Conservation (phyloP, 2,888 invertebrate species). For the Rhabditoides inermis region DNA sequence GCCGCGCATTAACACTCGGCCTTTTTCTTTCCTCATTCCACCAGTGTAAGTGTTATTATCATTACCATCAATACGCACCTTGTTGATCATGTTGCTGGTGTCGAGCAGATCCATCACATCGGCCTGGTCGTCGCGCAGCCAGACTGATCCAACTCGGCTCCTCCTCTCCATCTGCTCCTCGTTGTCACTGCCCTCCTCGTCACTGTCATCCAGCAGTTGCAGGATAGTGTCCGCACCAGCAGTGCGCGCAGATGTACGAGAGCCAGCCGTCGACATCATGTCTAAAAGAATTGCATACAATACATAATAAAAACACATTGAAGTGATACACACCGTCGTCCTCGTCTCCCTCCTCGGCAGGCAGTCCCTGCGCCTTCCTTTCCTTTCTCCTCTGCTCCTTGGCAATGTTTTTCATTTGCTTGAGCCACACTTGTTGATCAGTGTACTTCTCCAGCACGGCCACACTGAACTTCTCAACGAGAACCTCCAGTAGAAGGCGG, state of each 20-base stretch:
- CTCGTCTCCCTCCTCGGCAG: constrained; percentile 20
- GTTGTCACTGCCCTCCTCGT: constrained; percentile 33
- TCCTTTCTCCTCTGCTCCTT: constrained; percentile 28
- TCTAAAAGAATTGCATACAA: neutral
- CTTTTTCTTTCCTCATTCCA: too few relatives aligned
- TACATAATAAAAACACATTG: neutral
- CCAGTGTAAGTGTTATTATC: neutral
- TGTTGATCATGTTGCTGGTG: constrained; percentile 27
- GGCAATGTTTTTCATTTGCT: constrained; percentile 42
- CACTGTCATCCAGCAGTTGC: constrained; percentile 39
- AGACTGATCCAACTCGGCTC: constrained; percentile 22
- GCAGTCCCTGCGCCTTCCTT: constrained; percentile 16
- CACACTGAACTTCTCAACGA: constrained; percentile 42
- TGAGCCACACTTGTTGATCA: constrained; percentile 36
- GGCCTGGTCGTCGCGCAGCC: constrained; percentile 36
- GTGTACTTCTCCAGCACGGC: constrained; percentile 32
- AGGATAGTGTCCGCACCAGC: constrained; percentile 46
- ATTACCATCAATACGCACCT: constrained; percentile 6
- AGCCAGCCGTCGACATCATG: constrained; percentile 16
- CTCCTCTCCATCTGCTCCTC: constrained; percentile 2
- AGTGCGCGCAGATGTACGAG: constrained; percentile 27
- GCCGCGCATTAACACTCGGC: too few relatives aligned
- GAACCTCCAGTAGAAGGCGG: constrained; percentile 37
- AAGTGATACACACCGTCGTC: too few relatives aligned
- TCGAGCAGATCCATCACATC: constrained; percentile 37